A percentile compares a stretch with the other conserved stretches of the same genome.
These are phyloP conservation scores for Sitta europaea DNA, from an alignment of 2,113 vertebrate genomes.

Conservation along the genomic window DNA sequence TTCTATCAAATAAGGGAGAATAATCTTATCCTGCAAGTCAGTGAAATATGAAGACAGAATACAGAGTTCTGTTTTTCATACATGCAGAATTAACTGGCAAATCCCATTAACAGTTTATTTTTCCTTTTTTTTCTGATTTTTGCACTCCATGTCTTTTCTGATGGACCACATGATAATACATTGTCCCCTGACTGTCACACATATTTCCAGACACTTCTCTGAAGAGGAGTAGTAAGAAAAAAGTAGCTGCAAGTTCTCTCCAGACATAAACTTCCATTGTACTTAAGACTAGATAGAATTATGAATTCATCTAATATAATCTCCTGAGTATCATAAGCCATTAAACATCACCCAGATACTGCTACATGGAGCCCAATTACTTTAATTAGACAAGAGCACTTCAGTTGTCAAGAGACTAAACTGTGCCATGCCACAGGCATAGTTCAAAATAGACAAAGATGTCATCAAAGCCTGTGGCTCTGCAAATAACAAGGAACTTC, in stretches of 20 bases:
- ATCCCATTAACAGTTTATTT: background rate
- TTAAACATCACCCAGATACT: constrained; percentile 17
- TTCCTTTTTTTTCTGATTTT: background rate
- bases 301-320: background rate
- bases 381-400: constrained; percentile 43
- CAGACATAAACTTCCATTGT: background rate
- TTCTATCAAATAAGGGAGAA: background rate
- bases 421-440: background rate
- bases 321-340: constrained; percentile 12
- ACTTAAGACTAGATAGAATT: background rate
- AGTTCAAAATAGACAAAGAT: constrained; percentile 12
- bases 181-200: background rate
- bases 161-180: background rate
- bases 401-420: background rate
- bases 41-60: background rate
- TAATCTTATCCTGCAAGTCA: background rate
- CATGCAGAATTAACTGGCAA: background rate
- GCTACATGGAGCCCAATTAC: constrained; percentile 32
- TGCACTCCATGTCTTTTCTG: background rate
- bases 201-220: background rate
- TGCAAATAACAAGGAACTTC: background rate
- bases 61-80: background rate
- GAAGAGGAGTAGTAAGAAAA: background rate
- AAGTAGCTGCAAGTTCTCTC: background rate
- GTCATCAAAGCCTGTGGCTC: background rate